A percentile compares a stretch with the other conserved stretches of the same genome.
phyloP scores from a whole-genome alignment of 2,888 invertebrate species.

The Asteroscopus sphinx region DNA sequence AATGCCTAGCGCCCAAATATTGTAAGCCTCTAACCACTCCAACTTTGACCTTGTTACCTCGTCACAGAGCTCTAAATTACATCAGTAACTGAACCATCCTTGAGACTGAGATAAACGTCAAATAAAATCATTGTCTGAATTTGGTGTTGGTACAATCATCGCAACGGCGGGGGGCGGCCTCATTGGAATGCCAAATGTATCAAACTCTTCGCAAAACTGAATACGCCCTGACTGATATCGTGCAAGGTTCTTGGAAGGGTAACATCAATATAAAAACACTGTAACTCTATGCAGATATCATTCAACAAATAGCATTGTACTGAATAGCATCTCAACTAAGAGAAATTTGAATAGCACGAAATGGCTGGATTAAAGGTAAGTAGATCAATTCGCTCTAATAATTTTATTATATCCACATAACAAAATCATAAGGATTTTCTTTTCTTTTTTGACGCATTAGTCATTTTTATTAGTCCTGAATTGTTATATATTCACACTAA shows the following conservation, averaged over 20 bases:
- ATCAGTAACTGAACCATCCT: constrained; percentile 39
- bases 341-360: constrained; percentile 26
- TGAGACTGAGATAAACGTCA: constrained; percentile 52
- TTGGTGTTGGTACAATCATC: constrained; percentile 63
- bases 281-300: constrained; percentile 63
- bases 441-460: too few relatives aligned
- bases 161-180: constrained; percentile 70
- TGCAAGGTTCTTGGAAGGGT: constrained; percentile 69
- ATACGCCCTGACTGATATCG: constrained; percentile 65
- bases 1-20: constrained; percentile 17
- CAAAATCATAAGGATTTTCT: too few relatives aligned
- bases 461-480: too few relatives aligned
- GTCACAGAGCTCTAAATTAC: constrained; percentile 39
- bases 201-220: constrained; percentile 60
- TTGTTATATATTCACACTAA: too few relatives aligned
- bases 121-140: constrained; percentile 56
- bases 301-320: constrained; percentile 60
- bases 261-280: constrained; percentile 72
- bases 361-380: constrained; percentile 65
- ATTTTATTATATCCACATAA: background rate
- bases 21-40: constrained; percentile 25
- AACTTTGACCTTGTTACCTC: constrained; percentile 49
- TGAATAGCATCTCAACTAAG: constrained; percentile 45
- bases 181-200: constrained; percentile 63
- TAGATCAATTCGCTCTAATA: constrained; percentile 7